Evolutionary conservation across 2,888 invertebrate genomes (phyloP), one percentile per base, ranked within the genome.

Genomic region (Altica lythri): DNA sequence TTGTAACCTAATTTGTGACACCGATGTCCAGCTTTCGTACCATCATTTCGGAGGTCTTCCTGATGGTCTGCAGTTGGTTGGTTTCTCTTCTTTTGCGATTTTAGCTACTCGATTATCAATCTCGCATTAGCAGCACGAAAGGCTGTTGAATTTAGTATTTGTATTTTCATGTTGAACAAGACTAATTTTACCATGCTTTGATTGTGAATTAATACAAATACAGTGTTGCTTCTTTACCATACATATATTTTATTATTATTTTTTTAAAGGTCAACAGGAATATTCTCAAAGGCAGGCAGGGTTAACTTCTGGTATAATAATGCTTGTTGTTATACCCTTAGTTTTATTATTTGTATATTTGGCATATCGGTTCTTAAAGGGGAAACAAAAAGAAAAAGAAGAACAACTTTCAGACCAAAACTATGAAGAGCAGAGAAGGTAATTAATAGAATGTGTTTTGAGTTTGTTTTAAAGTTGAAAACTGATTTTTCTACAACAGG

Each of bases 221-320:
- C 2, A 17, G 17, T 16, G 2, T 3, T 37, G 6, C 4, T n/a
- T 9, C 18, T 19, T 22, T 2, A 5, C 19, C 10, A 19, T 50
- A 22, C 12, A 35, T 53, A 4, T 8, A 43, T 16, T 43, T 9
- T 27, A 10, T n/a, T n/a, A n/a, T n/a, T n/a, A n/a, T n/a, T n/a
- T n/a, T n/a, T n/a, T n/a, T 14, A 52, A 51, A 91, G 91, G 89
- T 68, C 84, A 86, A 63, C 88, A 90, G 73, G 92, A 92, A 77
- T 90, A 89, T 75, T 86, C 88, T 9, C 82, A 89, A 4, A 82
- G 90, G 45, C 86, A 87, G 64, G 85, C 89, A 18, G 91, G 91
- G 13, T 79, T 88, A 5, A 89, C 92, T 1, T 83, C 87, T 71
- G 91, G 88, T 60, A 85, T 91, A 71, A 83, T 91, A 64, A 77